Percentiles rank a stretch among this genome's conserved stretches.
phyloP scores from a whole-genome alignment of 2,797 vertebrate genomes.

The Triplophysa yarkandensis region DNA sequence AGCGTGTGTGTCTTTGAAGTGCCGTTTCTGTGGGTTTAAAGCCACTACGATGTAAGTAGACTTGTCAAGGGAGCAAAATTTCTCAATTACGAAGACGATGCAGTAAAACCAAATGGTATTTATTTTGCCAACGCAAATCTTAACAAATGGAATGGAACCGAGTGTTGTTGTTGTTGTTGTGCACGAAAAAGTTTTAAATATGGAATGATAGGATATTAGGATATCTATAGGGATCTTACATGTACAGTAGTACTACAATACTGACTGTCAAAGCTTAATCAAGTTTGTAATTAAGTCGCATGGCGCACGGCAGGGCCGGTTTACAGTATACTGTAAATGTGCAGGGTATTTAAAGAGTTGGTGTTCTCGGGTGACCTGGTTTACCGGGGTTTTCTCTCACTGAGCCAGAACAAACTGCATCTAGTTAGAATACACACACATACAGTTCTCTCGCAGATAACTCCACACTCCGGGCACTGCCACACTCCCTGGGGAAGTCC shows the following conservation, averaged over 20 bases:
- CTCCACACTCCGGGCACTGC: conserved; percentile 33
- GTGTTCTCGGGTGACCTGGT: conserved; percentile 31
- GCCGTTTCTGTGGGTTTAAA: conserved; percentile 2
- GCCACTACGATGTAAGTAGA: background rate
- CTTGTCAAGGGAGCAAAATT: background rate
- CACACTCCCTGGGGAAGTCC: conserved; percentile 46
- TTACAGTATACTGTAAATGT: background rate
- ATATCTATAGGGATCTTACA: no score
- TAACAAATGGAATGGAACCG: background rate
- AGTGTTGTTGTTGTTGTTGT: no score
- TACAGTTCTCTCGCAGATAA: conserved; percentile 10
- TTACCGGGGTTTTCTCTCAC: conserved; percentile 16
- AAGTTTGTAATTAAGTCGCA: background rate
- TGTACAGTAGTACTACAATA: background rate
- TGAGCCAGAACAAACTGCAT: conserved; percentile 22
- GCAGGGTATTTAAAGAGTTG: conserved; percentile 3
- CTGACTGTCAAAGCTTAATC: background rate
- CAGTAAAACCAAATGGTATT: background rate
- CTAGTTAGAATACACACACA: conserved; percentile 16
- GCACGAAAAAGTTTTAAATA: no score
- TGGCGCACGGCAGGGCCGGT: background rate
- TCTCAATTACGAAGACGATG: background rate
- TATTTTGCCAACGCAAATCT: background rate
- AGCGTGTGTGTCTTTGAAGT: conserved; percentile 23
- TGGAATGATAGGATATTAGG: no score